phyloP scores from a whole-genome alignment of 2,113 vertebrate genomes.

The Esox niger region DNA sequence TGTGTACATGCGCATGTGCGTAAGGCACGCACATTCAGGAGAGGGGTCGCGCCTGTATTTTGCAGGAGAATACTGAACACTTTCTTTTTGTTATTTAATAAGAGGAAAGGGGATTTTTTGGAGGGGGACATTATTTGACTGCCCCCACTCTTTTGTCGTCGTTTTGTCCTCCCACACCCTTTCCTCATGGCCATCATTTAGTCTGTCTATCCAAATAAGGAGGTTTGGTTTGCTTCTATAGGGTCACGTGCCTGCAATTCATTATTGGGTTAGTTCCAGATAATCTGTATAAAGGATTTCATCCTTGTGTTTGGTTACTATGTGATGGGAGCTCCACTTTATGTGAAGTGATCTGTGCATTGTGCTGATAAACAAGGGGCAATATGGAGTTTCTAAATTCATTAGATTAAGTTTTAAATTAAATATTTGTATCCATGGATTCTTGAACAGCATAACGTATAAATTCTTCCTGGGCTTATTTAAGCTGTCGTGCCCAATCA shows the following conservation, averaged over 20 bases:
- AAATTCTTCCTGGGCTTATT: no score
- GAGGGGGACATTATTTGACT: no score
- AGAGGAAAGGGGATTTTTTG: no score
- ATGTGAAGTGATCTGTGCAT: conserved; percentile 43
- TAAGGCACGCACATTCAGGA: conserved; percentile 2
- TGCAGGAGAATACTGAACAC: conserved; percentile 31
- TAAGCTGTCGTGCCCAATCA: no score
- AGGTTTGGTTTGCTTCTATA: conserved; percentile 51
- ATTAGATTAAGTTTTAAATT: no score
- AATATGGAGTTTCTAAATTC: no score
- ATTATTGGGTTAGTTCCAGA: conserved; percentile 67
- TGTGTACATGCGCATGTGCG: conserved; percentile 19
- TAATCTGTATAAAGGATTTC: conserved; percentile 69
- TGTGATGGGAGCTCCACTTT: conserved; percentile 51
- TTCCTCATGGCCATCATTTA: conserved; percentile 48
- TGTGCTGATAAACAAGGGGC: conserved; percentile 38
- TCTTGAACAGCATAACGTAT: no score
- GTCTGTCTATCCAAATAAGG: conserved; percentile 40
- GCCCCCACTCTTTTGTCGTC: not conserved
- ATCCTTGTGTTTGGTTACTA: conserved; percentile 69
- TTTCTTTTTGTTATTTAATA: conserved; percentile 23
- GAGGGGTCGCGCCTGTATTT: not conserved
- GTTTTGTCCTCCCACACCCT: not conserved
- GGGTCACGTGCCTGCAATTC: conserved; percentile 66
- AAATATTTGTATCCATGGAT: no score